Conservation (phyloP, 1,140 invertebrate genomes). For the Drosophila busckii region DNA sequence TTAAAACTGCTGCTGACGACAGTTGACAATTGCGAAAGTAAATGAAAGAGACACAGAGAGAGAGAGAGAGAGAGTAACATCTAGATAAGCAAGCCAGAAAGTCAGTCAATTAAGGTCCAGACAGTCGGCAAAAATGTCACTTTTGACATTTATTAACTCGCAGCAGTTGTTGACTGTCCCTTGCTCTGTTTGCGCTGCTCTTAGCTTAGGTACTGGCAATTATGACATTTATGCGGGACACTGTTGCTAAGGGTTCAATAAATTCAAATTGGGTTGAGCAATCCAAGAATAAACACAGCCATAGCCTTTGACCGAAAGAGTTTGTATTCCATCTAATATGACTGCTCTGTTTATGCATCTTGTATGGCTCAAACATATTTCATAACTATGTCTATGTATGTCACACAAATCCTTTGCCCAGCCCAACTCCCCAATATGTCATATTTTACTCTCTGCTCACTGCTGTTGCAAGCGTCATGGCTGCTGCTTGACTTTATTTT, state of each 20-base stretch:
- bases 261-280: not conserved
- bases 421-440: too few relatives aligned
- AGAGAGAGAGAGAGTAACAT: not conserved
- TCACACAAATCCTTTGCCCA: too few relatives aligned
- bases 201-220: conserved; percentile 25
- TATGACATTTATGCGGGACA: conserved; percentile 40
- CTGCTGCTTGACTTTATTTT: conserved; percentile 27
- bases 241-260: not conserved
- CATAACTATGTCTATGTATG: too few relatives aligned
- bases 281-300: too few relatives aligned
- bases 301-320: too few relatives aligned
- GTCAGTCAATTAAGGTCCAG: conserved; percentile 25
- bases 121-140: conserved; percentile 41
- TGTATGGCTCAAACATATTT: too few relatives aligned
- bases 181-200: conserved; percentile 6
- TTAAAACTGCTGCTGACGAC: conserved; percentile 50
- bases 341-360: too few relatives aligned
- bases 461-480: too few relatives aligned
- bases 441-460: too few relatives aligned
- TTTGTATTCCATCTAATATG: too few relatives aligned
- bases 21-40: conserved; percentile 20
- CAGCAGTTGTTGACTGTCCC: conserved; percentile 50
- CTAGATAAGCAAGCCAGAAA: not conserved
- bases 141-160: conserved; percentile 66
- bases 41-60: not conserved